A percentile compares a stretch with the other conserved stretches of the same genome.
These are phyloP conservation scores for Hetaerina titia DNA, from an alignment of 2,888 invertebrate genomes.

Conservation along the genomic window DNA sequence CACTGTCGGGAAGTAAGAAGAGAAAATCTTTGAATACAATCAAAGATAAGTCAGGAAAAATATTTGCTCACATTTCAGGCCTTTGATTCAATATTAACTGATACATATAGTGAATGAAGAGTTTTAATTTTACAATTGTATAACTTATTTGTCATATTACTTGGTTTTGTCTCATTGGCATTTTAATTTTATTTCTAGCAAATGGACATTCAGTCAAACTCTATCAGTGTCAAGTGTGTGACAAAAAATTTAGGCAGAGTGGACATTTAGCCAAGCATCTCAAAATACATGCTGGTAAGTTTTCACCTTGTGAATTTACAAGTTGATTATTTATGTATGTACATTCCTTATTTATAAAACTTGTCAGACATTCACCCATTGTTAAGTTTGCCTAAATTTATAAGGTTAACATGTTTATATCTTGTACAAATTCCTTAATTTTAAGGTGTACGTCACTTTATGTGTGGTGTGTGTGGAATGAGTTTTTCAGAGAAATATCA, in stretches of 20 bases:
- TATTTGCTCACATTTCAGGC: not conserved
- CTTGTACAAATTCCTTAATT: not conserved
- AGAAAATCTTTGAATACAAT: too few relatives aligned
- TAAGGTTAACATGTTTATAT: not conserved
- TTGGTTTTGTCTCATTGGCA: too few relatives aligned
- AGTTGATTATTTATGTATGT: too few relatives aligned
- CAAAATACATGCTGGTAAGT: slow-evolving; percentile 70
- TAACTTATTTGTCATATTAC: too few relatives aligned
- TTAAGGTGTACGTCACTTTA: slow-evolving; percentile 69
- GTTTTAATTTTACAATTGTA: too few relatives aligned
- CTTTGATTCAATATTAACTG: not conserved
- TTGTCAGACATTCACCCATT: too few relatives aligned
- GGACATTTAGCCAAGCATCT: slow-evolving; percentile 70
- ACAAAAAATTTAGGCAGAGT: slow-evolving; percentile 70
- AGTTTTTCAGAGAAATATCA: slow-evolving; percentile 71
- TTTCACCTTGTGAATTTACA: not conserved
- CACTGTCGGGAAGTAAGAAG: too few relatives aligned
- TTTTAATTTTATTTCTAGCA: not conserved
- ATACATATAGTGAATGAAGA: not conserved
- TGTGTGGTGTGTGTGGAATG: slow-evolving; percentile 70
- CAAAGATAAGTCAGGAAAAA: too few relatives aligned
- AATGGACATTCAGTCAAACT: not conserved
- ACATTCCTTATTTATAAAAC: too few relatives aligned
- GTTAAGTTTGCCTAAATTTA: not conserved
- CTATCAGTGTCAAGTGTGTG: slow-evolving; percentile 68